Evolutionary conservation across 1,140 invertebrate species (phyloP), one percentile per base, ranked within the genome.

Genomic region (Plodia interpunctella): DNA sequence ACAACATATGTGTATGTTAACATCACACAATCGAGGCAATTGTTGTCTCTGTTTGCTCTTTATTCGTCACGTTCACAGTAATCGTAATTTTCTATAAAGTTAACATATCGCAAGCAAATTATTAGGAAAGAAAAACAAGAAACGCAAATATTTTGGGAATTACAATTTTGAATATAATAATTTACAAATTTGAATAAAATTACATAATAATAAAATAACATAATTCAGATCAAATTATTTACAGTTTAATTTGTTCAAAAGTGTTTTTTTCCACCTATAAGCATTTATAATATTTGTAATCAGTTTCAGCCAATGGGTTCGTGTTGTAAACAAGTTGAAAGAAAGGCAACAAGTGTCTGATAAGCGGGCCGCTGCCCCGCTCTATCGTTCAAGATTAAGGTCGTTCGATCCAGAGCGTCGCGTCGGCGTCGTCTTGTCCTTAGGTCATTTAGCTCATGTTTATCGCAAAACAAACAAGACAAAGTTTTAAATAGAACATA

Each of bases 321-420:
- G 38, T 44, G 38, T 44, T 44, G 38, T 64, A 64, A 64, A 64
- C 62, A 60, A 64, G 55, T 62, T 11, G 49, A 63, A 50, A 56
- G 51, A 76, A 69, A 72, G 68, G 64, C 72, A 72, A 76, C 70
- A 74, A 72, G 66, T 67, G 64, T 50, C 67, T 68, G 76, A 83
- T 79, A 79, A 79, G 69, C 58, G 70, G 78, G 75, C 70, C 72
- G 80, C 74, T 73, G 75, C 72, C 51, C 60, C 56, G 57, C 73
- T 74, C 73, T 82, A 84, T 88, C 83, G 82, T 84, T 88, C 81
- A 86, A 86, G 85, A 86, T 80, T 86, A 87, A 87, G 84, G 84
- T 80, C 82, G 63, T 56, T 59, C 64, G 65, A 69, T 77, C 75
- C 73, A 74, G 57, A n/a, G n/a, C n/a, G n/a, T n/a, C n/a, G 21